Percentiles rank a stretch among this genome's conserved stretches.
phyloP scores from a whole-genome alignment of 2,113 vertebrate genomes.

The Himantopus leucocephalus region DNA sequence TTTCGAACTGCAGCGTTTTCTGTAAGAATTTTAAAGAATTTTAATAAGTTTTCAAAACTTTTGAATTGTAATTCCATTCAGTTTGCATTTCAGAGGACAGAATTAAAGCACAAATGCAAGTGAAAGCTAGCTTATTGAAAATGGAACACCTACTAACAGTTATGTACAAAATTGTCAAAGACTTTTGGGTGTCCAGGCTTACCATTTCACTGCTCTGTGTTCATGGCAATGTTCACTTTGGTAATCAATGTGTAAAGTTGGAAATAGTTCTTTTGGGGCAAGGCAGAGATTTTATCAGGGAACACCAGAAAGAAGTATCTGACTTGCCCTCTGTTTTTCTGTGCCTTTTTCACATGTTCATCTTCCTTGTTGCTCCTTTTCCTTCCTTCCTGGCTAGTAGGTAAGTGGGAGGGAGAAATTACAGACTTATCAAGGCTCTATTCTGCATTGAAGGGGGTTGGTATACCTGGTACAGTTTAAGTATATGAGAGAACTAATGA shows the following conservation, averaged over 20 bases:
- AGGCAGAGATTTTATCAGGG: background rate
- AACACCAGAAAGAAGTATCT: background rate
- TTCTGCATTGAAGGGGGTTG: background rate
- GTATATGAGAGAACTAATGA: background rate
- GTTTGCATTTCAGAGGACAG: background rate
- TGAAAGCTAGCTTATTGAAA: background rate
- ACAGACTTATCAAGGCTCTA: background rate
- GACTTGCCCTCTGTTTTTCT: background rate
- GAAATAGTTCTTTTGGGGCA: background rate
- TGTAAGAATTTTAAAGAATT: background rate
- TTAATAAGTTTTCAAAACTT: background rate
- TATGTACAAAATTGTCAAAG: background rate
- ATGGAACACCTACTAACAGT: background rate
- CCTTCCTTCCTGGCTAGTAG: background rate
- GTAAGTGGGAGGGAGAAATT: background rate
- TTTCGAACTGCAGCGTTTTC: background rate
- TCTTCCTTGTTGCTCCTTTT: background rate
- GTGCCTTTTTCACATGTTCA: background rate
- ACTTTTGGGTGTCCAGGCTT: background rate
- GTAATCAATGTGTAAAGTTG: background rate
- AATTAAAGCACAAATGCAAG: background rate
- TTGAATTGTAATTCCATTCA: background rate
- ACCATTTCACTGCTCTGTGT: background rate
- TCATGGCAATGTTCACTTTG: background rate
- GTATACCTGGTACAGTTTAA: background rate